A percentile compares a stretch with the other conserved stretches of the same genome.
Evolutionary conservation across 2,888 invertebrate genomes (phyloP).

Genomic region (Lacanobia wlatinum): DNA sequence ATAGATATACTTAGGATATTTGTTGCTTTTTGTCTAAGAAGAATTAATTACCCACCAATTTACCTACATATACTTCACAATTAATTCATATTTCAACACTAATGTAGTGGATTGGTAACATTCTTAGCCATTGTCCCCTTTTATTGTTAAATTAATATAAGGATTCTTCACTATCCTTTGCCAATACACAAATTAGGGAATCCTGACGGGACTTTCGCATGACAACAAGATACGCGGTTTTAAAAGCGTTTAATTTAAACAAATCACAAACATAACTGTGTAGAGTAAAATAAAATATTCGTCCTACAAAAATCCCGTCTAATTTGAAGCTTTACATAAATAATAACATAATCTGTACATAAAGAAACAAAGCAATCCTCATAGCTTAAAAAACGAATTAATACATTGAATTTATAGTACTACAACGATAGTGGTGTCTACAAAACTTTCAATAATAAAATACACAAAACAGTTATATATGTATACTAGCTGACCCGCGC

Average conservation of each 20-base stretch:
- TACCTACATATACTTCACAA: background rate
- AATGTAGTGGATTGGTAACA: background rate
- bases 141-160: background rate
- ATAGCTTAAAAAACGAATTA: slow-evolving; percentile 35
- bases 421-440: no score
- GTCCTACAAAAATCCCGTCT: slow-evolving; percentile 55
- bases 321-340: slow-evolving; percentile 23
- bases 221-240: slow-evolving; percentile 31
- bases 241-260: background rate
- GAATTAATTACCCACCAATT: background rate
- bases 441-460: no score
- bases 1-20: background rate
- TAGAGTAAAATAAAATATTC: slow-evolving; percentile 20
- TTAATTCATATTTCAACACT: background rate
- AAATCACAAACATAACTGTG: background rate
- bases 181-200: slow-evolving; percentile 25
- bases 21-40: background rate
- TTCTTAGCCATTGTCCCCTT: background rate
- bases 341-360: slow-evolving; percentile 43
- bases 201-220: slow-evolving; percentile 47
- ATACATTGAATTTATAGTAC: slow-evolving; percentile 55
- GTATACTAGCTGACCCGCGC: no score
- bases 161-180: background rate
- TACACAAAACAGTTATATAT: slow-evolving; percentile 1
- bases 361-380: slow-evolving; percentile 30